phyloP scores from a whole-genome alignment of 2,113 vertebrate species.

The human (Homo sapiens) region GRCh38 chr7:24632001-24632500 shows the following conservation, averaged over 20 bases:
- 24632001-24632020: neutral
- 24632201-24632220: neutral
- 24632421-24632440: too few relatives aligned
- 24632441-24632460: too few relatives aligned
- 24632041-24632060: neutral
- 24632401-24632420: too few relatives aligned
- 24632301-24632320: neutral
- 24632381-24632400: neutral
- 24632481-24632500: too few relatives aligned
- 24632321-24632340: neutral
- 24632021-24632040: neutral
- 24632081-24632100: neutral
- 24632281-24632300: neutral
- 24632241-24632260: neutral
- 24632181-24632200: neutral
- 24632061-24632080: neutral
- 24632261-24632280: neutral
- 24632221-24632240: neutral
- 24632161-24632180: neutral
- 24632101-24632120: neutral
- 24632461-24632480: too few relatives aligned
- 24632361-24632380: neutral
- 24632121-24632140: neutral
- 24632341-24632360: neutral
- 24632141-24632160: neutral